These are phyloP conservation scores for Chionoecetes opilio DNA, from an alignment of 1,140 invertebrate species.

Conservation along the genomic window DNA sequence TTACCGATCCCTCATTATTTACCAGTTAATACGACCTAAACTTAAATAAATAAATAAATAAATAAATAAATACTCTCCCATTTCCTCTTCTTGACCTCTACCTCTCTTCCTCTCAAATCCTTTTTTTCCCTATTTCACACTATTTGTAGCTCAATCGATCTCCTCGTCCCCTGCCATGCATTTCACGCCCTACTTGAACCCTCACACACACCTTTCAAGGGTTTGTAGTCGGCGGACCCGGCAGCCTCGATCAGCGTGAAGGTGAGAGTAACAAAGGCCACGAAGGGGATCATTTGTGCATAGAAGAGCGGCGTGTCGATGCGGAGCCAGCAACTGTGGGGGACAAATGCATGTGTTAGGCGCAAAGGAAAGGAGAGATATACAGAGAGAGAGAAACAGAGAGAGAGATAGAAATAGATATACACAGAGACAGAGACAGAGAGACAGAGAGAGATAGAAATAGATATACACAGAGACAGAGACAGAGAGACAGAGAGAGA, in stretches of 20 bases:
- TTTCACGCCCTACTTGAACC: not conserved
- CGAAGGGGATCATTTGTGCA: conserved; percentile 81
- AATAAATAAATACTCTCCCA: not conserved
- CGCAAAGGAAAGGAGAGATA: too few relatives aligned
- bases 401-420: not conserved
- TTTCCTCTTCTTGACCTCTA: not conserved
- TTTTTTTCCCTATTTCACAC: not conserved
- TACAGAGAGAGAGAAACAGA: not conserved
- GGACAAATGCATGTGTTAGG: not conserved
- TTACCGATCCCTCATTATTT: too few relatives aligned
- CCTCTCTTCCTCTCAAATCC: not conserved
- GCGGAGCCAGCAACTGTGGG: conserved; percentile 82
- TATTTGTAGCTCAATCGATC: not conserved
- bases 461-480: too few relatives aligned
- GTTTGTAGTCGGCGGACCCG: conserved; percentile 82
- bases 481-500: too few relatives aligned
- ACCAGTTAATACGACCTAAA: too few relatives aligned
- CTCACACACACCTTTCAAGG: conserved; percentile 79
- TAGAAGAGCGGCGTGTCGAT: conserved; percentile 82
- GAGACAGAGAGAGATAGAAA: too few relatives aligned
- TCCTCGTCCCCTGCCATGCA: not conserved
- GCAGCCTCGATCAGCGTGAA: conserved; percentile 83
- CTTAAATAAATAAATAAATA: too few relatives aligned
- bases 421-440: too few relatives aligned
- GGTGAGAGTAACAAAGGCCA: conserved; percentile 81